Evolutionary conservation across 1,140 invertebrate genomes (phyloP).

Genomic region (Anagrus nilaparvatae): DNA sequence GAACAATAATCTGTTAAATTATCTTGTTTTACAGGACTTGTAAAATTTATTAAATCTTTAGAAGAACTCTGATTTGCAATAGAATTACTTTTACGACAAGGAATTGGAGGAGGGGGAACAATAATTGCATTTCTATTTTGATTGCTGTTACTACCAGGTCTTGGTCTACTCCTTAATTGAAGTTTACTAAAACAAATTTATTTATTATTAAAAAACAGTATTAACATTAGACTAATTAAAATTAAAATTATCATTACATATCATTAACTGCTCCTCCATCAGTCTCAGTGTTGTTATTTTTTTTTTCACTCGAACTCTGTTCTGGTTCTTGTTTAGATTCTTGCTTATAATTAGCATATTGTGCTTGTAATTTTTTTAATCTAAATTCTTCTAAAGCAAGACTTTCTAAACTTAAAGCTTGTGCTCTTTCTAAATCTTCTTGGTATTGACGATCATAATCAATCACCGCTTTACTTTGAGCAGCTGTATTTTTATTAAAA

Average conservation of each 20-base stretch:
- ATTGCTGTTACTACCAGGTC: conserved; percentile 42
- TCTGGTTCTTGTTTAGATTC: conserved; percentile 23
- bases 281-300: conserved; percentile 23
- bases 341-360: conserved; percentile 16
- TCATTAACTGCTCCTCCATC: conserved; percentile 24
- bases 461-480: conserved; percentile 31
- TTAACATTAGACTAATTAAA: not conserved
- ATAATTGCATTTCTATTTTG: conserved; percentile 37
- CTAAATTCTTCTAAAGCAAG: conserved; percentile 71
- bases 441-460: conserved; percentile 74
- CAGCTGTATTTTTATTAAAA: conserved; percentile 29
- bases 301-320: conserved; percentile 17
- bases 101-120: conserved; percentile 43
- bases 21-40: conserved; percentile 46
- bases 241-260: conserved; percentile 20
- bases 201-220: not conserved
- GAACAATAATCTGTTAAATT: conserved; percentile 33
- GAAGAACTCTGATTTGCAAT: conserved; percentile 42
- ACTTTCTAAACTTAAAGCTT: conserved; percentile 74
- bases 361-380: conserved; percentile 47
- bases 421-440: conserved; percentile 75
- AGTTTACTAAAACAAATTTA: conserved; percentile 23
- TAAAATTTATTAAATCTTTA: conserved; percentile 63
- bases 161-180: conserved; percentile 40
- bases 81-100: conserved; percentile 42